These are phyloP conservation scores for Pristionchus pacificus DNA, from an alignment of 1,140 invertebrate species.

Conservation along the genomic window DNA sequence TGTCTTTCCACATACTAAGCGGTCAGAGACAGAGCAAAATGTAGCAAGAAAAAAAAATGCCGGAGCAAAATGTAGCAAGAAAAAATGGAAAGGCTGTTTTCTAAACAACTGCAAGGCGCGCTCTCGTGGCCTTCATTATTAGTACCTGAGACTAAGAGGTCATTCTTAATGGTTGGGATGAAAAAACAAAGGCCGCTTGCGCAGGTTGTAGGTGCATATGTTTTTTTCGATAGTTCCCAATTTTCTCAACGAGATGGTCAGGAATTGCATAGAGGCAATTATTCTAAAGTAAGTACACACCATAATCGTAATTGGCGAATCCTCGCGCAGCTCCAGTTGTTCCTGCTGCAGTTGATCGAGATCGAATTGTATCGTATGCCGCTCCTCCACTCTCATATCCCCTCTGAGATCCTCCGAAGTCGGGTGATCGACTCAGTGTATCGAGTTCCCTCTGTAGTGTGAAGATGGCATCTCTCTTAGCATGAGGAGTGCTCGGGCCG, in stretches of 20 bases:
- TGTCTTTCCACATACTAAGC: too few species aligned
- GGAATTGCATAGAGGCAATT: too few species aligned
- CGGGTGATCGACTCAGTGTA: slow-evolving; percentile 51
- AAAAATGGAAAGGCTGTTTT: background rate
- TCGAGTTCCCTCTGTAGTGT: slow-evolving; percentile 54
- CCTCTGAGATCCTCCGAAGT: slow-evolving; percentile 19
- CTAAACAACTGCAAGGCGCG: too few species aligned
- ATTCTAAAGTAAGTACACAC: slow-evolving; percentile 36
- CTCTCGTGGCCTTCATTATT: too few species aligned
- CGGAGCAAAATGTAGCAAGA: background rate
- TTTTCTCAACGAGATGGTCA: too few species aligned
- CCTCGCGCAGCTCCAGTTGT: slow-evolving; percentile 21
- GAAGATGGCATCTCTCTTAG: slow-evolving; percentile 47
- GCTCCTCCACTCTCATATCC: slow-evolving; percentile 49
- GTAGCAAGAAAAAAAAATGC: too few species aligned
- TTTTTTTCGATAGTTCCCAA: too few species aligned
- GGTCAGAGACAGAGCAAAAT: too few species aligned
- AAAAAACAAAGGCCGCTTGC: too few species aligned
- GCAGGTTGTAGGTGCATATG: too few species aligned
- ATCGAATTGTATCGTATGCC: slow-evolving; percentile 45
- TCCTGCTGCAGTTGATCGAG: slow-evolving; percentile 5
- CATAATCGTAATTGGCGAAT: slow-evolving; percentile 50
- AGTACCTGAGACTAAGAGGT: too few species aligned
- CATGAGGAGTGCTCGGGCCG: slow-evolving; percentile 47
- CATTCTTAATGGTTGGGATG: too few species aligned